Evolutionary conservation across 2,888 invertebrate species (phyloP).

Genomic region (Cheilosia vernalis): DNA sequence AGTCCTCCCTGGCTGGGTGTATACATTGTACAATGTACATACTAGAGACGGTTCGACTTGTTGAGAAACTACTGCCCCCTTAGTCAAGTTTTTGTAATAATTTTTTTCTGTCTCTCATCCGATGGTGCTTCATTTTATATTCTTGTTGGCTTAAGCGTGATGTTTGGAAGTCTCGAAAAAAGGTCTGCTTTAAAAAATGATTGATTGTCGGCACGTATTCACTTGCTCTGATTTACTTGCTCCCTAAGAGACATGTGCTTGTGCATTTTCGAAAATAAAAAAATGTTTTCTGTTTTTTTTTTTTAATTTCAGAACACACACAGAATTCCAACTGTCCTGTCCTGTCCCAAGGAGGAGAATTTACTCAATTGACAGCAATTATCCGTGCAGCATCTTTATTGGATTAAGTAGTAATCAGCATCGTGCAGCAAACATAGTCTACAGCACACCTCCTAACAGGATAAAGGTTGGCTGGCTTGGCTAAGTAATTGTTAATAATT

Average conservation of each 20-base stretch:
- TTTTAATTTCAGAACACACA: constrained; percentile 26
- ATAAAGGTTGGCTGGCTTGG: constrained; percentile 14
- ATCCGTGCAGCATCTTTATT: neutral
- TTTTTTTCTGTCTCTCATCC: constrained; percentile 12
- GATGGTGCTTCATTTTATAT: constrained; percentile 11
- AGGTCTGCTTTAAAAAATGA: constrained; percentile 36
- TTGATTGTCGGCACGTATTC: constrained; percentile 38
- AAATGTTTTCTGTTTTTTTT: constrained; percentile 1
- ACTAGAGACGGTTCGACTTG: constrained; percentile 45
- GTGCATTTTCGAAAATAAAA: constrained; percentile 1
- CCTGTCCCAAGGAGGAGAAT: neutral
- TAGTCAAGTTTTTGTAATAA: constrained; percentile 53
- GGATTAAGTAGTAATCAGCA: constrained; percentile 22
- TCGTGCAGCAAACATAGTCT: neutral
- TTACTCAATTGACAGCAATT: constrained; percentile 17
- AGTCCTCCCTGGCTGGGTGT: constrained; percentile 11
- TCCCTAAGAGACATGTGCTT: neutral
- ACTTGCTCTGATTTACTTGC: constrained; percentile 5
- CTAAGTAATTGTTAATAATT: constrained; percentile 43
- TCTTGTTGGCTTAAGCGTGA: constrained; percentile 25
- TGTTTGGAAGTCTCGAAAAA: neutral
- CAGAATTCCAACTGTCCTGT: neutral
- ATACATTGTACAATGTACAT: constrained; percentile 17
- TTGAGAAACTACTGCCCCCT: constrained; percentile 54
- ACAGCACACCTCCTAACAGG: constrained; percentile 1